These are phyloP conservation scores for Agrypnus murinus DNA, from an alignment of 2,888 invertebrate species.

Conservation along the genomic window DNA sequence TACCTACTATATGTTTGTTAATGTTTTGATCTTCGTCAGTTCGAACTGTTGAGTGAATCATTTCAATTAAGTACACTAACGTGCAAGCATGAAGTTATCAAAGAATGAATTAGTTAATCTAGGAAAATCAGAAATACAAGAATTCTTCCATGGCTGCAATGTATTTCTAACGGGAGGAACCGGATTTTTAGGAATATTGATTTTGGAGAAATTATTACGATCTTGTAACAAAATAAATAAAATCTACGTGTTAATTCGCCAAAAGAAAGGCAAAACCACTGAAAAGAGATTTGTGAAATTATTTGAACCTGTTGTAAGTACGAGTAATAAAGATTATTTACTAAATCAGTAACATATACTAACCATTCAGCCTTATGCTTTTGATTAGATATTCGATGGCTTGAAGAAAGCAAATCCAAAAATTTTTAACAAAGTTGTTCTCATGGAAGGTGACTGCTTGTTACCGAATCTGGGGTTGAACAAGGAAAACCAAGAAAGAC, in stretches of 20 bases:
- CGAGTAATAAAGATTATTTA: too few relatives aligned
- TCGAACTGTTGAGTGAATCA: too few relatives aligned
- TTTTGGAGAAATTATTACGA: constrained; percentile 82
- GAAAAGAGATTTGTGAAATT: constrained; percentile 77
- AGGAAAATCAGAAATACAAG: too few relatives aligned
- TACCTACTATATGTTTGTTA: too few relatives aligned
- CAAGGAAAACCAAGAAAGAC: constrained; percentile 69
- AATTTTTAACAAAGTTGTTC: constrained; percentile 70
- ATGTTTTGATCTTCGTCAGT: too few relatives aligned
- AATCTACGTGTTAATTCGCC: constrained; percentile 83
- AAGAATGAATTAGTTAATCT: too few relatives aligned
- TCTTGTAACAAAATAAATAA: constrained; percentile 80
- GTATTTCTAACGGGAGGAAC: constrained; percentile 89
- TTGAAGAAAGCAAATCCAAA: constrained; percentile 70
- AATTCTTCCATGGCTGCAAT: constrained; percentile 72
- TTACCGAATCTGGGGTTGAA: constrained; percentile 71
- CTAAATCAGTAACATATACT: too few relatives aligned
- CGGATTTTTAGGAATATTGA: constrained; percentile 89
- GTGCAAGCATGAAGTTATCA: too few relatives aligned
- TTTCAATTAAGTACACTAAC: too few relatives aligned
- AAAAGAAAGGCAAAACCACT: constrained; percentile 80
- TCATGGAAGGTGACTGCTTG: constrained; percentile 73
- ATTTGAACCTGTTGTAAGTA: constrained; percentile 72
- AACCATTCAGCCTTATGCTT: too few relatives aligned
- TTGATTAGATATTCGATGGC: constrained; percentile 71